phyloP scores from a whole-genome alignment of 1,140 invertebrate genomes.

The Drosophila paulistorum region DNA sequence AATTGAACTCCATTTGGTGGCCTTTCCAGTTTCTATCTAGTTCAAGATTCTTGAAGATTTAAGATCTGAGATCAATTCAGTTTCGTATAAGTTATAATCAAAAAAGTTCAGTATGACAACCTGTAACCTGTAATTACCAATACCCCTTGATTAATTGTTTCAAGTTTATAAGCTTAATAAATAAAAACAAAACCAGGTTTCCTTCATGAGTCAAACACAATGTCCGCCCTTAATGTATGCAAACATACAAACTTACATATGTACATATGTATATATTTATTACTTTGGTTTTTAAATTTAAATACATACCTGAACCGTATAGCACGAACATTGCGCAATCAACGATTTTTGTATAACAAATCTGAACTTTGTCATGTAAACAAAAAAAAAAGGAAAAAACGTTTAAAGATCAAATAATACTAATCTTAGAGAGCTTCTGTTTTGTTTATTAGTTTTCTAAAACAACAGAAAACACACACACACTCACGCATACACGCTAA shows the following conservation, averaged over 20 bases:
- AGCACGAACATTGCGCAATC: slow-evolving; percentile 1
- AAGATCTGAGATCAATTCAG: neutral
- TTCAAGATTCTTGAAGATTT: too few relatives aligned
- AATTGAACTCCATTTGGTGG: too few relatives aligned
- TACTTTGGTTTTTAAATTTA: slow-evolving; percentile 7
- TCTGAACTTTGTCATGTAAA: slow-evolving; percentile 10
- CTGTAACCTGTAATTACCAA: neutral
- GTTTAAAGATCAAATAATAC: neutral
- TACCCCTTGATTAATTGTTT: slow-evolving; percentile 1
- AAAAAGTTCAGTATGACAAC: neutral
- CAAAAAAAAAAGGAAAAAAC: neutral
- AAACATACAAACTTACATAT: neutral
- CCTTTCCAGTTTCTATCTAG: too few relatives aligned
- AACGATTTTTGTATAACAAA: neutral
- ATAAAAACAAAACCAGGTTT: slow-evolving; percentile 2
- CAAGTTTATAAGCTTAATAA: neutral
- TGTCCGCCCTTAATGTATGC: slow-evolving; percentile 4
- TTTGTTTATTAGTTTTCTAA: neutral
- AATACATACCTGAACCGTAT: neutral
- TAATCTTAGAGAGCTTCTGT: neutral
- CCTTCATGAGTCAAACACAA: slow-evolving; percentile 3
- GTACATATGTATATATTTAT: neutral
- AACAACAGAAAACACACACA: neutral
- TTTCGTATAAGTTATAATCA: neutral
- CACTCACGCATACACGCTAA: neutral